phyloP scores from a whole-genome alignment of 2,888 invertebrate genomes.

The Scelioninae gen. 2 region DNA sequence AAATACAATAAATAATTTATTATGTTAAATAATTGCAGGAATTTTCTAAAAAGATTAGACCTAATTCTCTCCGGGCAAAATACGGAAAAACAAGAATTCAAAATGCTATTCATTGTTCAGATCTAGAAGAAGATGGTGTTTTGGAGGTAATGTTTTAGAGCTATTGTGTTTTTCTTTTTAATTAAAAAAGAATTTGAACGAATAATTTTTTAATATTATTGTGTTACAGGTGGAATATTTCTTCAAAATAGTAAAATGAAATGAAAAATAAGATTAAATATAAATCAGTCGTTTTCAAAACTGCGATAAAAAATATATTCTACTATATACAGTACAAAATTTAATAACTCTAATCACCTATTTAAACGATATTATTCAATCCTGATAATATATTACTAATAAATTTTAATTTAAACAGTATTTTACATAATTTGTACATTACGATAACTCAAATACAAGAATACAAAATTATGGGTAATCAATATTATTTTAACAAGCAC shows the following conservation, averaged over 20 bases:
- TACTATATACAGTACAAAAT: no score
- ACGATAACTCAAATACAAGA: no score
- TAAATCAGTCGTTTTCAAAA: constrained; percentile 17
- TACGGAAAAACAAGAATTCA: constrained; percentile 88
- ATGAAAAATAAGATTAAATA: not conserved
- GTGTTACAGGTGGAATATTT: constrained; percentile 81
- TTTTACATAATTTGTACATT: no score
- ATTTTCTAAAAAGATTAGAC: constrained; percentile 88
- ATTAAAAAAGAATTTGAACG: constrained; percentile 2
- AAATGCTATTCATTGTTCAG: constrained; percentile 96
- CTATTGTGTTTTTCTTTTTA: no score
- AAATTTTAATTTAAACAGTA: no score
- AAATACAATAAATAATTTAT: constrained; percentile 11
- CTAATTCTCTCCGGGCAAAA: constrained; percentile 88
- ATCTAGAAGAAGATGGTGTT: constrained; percentile 90
- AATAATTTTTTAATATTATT: not conserved
- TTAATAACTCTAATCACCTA: no score
- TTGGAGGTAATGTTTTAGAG: constrained; percentile 87
- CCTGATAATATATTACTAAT: no score
- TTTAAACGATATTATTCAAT: no score
- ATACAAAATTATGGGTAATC: no score
- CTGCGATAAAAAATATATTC: no score
- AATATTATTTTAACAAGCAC: no score
- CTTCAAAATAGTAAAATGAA: constrained; percentile 79
- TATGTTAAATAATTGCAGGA: constrained; percentile 78